Percentiles rank a stretch among this genome's conserved stretches.
phyloP scores from a whole-genome alignment of 2,113 vertebrate genomes.

The Cephalopholis sonnerati region DNA sequence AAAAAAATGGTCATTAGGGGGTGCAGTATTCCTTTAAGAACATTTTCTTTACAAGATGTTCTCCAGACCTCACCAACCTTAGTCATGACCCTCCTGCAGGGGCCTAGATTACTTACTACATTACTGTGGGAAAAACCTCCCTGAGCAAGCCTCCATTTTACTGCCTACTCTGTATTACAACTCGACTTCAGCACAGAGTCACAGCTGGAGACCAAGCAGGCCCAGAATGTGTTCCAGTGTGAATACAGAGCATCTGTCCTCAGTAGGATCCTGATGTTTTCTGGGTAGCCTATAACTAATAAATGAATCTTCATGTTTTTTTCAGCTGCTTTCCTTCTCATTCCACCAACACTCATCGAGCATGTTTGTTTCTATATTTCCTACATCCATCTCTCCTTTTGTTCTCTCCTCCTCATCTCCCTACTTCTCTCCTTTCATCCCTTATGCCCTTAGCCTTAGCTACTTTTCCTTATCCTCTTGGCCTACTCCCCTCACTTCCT shows the following conservation, averaged over 20 bases:
- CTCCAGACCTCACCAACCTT: background rate
- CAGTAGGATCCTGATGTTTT: background rate
- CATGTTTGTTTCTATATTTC: background rate
- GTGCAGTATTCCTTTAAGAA: too few relatives aligned
- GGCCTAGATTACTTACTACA: background rate
- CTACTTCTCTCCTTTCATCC: background rate
- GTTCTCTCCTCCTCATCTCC: background rate
- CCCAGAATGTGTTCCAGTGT: background rate
- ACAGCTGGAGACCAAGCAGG: background rate
- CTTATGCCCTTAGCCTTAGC: too few relatives aligned
- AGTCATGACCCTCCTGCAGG: background rate
- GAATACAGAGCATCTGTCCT: slow-evolving; percentile 20
- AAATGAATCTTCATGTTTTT: background rate
- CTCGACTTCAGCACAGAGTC: background rate
- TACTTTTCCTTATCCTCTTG: background rate
- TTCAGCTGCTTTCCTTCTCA: background rate
- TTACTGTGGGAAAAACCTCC: background rate
- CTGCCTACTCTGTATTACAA: background rate
- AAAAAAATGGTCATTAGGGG: too few relatives aligned
- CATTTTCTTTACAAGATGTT: background rate
- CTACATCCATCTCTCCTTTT: background rate
- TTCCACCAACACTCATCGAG: too few relatives aligned
- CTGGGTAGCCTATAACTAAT: background rate
- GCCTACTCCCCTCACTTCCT: background rate
- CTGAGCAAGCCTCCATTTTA: background rate